These are phyloP conservation scores for Chondrilla cf. caribensis DNA, from an alignment of 37 sponge, comb jelly and placozoan genomes.

Conservation along the genomic window DNA sequence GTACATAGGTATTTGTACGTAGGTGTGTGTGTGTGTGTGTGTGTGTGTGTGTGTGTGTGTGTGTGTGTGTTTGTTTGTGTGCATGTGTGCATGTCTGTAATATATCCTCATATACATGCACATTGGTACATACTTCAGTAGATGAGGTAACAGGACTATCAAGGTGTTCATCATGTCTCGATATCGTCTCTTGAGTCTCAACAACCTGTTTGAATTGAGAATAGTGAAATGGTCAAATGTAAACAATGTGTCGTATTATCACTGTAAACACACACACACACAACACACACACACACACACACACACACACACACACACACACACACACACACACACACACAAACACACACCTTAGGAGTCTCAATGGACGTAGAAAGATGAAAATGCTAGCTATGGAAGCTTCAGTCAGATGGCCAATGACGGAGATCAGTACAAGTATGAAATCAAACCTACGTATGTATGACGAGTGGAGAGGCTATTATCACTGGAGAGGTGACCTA, in stretches of 20 bases:
- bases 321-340: conserved; percentile 21
- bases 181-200: conserved; percentile 73
- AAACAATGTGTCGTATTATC: too few relatives aligned
- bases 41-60: too few relatives aligned
- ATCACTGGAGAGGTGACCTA: neutral
- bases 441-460: conserved; percentile 38
- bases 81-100: neutral
- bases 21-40: too few relatives aligned
- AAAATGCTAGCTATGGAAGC: neutral
- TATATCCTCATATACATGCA: too few relatives aligned
- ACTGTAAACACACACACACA: too few relatives aligned
- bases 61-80: too few relatives aligned
- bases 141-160: conserved; percentile 53
- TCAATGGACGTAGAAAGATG: conserved; percentile 32
- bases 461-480: neutral
- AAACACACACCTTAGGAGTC: conserved; percentile 20
- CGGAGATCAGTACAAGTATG: conserved; percentile 22
- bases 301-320: neutral
- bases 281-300: too few relatives aligned
- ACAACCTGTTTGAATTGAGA: conserved; percentile 30
- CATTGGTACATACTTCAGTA: conserved; percentile 48
- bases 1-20: too few relatives aligned
- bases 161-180: conserved; percentile 70
- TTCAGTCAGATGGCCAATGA: conserved; percentile 24
- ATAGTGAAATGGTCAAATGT: neutral